Base-by-base conservation (phyloP, 64 coral and sea anemone species). In the Montipora sp. region DNA sequence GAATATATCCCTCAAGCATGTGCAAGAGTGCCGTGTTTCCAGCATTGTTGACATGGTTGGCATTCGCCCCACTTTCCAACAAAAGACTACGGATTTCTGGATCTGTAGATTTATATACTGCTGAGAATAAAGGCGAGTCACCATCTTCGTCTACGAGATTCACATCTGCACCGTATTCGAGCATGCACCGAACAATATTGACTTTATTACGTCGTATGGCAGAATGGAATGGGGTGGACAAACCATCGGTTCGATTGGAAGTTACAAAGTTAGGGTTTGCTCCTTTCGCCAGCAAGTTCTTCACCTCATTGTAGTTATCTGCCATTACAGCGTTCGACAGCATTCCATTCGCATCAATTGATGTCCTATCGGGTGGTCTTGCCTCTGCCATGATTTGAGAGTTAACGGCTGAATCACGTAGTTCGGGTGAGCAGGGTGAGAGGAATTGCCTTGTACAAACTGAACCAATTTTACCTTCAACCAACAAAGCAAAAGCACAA, bases 1-100 rank as follows among this genome's bases (percentile, higher is more conserved):
- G 75, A 89, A 89, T 75, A 89, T 89, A 89, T 48, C 87, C 87
- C 87, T 89, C 87, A 89, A 89, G 87, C 87, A 89, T 89, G 87
- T 89, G 87, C 87, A 89, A 89, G 87, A 89, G 87, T 79, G 87
- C 87, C 75, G 87, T 89, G 75, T 89, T 89, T 5, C 87, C 87
- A 2, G 87, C 87, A 89, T 89, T 79, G 75, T 78, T 89, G 87
- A 43, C 7, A 79, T 79, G 87, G 75, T 89, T 61, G 75, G 14
- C 87, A 78, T 79, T 89, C 75, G 75, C 51, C 51, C 87, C 87
- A 89, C 77, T 78, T 79, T 79, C 75, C 75, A 89, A 89, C 75
- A 89, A 78, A 79, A 12, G 18, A 63, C 68, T 89, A 79, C 87
- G 87, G 87, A 89, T 89, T 89, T 89, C 87, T 89, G 87, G 75